phyloP scores from a whole-genome alignment of 2,113 vertebrate genomes.

The Eulemur macaco region DNA sequence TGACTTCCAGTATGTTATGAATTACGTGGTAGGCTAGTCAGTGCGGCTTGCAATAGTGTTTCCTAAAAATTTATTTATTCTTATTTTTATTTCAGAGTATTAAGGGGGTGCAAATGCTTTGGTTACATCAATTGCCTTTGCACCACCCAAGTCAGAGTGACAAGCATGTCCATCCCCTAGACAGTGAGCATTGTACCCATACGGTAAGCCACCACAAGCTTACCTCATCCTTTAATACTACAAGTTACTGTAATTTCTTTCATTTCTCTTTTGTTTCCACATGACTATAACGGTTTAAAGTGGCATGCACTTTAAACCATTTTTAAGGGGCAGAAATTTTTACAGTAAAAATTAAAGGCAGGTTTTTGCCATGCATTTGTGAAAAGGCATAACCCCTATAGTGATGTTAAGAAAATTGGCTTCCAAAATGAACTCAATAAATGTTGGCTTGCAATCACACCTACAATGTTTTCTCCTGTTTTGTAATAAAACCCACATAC shows the following conservation, averaged over 20 bases:
- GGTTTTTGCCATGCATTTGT: not conserved
- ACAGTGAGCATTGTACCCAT: too few species aligned
- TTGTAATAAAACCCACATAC: not conserved
- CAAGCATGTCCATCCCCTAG: too few species aligned
- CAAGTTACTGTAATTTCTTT: not conserved
- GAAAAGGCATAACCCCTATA: not conserved
- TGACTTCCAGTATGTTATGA: not conserved
- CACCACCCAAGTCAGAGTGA: too few species aligned
- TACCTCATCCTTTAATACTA: not conserved
- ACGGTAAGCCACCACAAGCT: not conserved
- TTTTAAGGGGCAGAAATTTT: not conserved
- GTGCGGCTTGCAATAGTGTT: not conserved
- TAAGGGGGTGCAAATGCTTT: too few species aligned
- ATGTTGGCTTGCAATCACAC: not conserved
- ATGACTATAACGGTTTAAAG: not conserved
- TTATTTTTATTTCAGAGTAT: too few species aligned
- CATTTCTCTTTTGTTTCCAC: not conserved
- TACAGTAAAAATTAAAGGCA: not conserved
- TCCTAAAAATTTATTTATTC: too few species aligned
- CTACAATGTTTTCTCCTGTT: not conserved
- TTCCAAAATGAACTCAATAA: not conserved
- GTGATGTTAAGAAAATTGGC: not conserved
- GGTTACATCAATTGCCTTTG: too few species aligned
- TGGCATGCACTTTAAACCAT: not conserved
- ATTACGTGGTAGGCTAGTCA: too few species aligned